Percentiles rank a stretch among this genome's conserved stretches.
These are phyloP conservation scores for Augiades crinisus DNA, from an alignment of 2,888 invertebrate genomes.

Conservation along the genomic window DNA sequence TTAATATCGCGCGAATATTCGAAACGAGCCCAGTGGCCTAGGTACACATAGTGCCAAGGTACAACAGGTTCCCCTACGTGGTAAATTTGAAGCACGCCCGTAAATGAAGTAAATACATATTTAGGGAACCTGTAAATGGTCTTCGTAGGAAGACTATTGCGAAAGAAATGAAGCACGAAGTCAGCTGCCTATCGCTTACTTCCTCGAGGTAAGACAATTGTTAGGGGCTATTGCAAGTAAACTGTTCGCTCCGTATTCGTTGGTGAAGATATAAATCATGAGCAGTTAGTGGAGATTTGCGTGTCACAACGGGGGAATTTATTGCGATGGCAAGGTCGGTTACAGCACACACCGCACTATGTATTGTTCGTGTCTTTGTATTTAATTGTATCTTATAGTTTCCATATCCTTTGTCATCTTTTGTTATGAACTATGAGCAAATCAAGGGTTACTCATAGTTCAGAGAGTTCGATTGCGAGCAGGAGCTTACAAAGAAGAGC, in stretches of 20 bases:
- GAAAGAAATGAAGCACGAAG: neutral
- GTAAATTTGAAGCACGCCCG: too few species aligned
- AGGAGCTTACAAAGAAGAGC: too few species aligned
- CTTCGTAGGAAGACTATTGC: too few species aligned
- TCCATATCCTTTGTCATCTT: constrained; percentile 1
- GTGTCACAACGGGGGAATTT: constrained; percentile 67
- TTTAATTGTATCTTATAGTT: constrained; percentile 8
- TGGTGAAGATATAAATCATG: constrained; percentile 54
- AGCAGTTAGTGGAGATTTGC: constrained; percentile 69
- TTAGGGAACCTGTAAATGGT: too few species aligned
- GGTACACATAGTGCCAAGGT: too few species aligned
- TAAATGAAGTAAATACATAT: too few species aligned
- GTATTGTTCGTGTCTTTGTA: constrained; percentile 17
- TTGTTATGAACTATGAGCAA: too few species aligned
- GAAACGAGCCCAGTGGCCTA: too few species aligned
- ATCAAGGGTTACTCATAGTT: too few species aligned
- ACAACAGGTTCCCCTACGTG: too few species aligned
- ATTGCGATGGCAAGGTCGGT: constrained; percentile 62
- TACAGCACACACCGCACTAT: constrained; percentile 32
- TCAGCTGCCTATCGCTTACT: constrained; percentile 1
- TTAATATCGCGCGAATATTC: too few species aligned
- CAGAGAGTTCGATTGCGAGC: too few species aligned
- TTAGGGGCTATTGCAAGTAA: constrained; percentile 42
- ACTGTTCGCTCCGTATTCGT: constrained; percentile 43
- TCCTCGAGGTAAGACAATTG: constrained; percentile 30